Evolutionary conservation across 2,797 vertebrate genomes (phyloP).

Genomic region (Centropyge bicolor): DNA sequence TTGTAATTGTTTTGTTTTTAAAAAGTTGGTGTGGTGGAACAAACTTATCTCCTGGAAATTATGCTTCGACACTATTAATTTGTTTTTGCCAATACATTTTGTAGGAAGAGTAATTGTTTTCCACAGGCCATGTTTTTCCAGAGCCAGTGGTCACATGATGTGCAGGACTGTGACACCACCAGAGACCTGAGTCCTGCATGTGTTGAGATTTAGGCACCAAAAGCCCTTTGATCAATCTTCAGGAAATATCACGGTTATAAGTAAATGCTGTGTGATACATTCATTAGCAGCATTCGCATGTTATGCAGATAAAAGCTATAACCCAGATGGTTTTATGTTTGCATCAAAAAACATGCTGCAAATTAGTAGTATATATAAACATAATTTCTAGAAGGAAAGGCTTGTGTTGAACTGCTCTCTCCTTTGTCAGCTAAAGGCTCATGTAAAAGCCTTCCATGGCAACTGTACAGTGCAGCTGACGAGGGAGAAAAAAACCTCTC

Average conservation of each 20-base stretch:
- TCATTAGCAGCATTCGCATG: not conserved
- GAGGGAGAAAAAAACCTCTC: not conserved
- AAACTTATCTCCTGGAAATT: not conserved
- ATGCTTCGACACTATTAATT: not conserved
- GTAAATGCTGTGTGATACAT: not conserved
- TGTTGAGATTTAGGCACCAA: not conserved
- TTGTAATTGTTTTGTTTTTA: not conserved
- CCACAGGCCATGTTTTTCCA: not conserved
- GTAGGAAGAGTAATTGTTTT: not conserved
- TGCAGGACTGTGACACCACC: not conserved
- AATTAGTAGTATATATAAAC: not conserved
- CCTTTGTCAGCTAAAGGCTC: not conserved
- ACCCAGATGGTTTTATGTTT: not conserved
- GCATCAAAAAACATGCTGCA: not conserved
- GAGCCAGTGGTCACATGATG: not conserved
- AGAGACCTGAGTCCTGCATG: not conserved
- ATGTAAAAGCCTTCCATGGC: constrained; percentile 12
- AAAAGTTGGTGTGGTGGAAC: not conserved
- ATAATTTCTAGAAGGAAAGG: not conserved
- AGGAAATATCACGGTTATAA: not conserved
- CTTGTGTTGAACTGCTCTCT: not conserved
- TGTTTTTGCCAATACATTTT: not conserved
- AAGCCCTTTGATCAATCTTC: not conserved
- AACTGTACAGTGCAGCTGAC: constrained; percentile 1
- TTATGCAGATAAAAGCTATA: not conserved